These are phyloP conservation scores for Phania funesta DNA, from an alignment of 2,888 invertebrate species.

Conservation along the genomic window DNA sequence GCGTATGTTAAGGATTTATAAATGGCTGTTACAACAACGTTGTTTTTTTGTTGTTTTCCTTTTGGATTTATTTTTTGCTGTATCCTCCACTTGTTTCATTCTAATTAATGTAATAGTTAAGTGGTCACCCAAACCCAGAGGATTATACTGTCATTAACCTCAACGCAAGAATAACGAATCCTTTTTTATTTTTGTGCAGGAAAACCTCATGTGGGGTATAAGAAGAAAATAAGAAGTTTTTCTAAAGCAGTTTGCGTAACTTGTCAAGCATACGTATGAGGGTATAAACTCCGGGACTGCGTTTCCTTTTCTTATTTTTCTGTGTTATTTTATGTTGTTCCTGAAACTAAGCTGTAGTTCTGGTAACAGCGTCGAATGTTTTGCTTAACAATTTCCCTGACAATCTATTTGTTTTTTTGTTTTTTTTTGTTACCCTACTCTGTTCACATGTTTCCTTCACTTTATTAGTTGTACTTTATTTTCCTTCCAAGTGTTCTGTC, in stretches of 20 bases:
- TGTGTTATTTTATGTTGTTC: not conserved
- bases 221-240: constrained; percentile 5
- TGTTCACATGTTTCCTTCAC: not conserved
- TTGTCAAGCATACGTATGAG: constrained; percentile 46
- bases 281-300: not conserved
- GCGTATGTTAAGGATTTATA: constrained; percentile 35
- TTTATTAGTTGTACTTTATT: constrained; percentile 29
- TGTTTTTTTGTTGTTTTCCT: not conserved
- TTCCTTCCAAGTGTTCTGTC: too few relatives aligned
- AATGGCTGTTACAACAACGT: constrained; percentile 41
- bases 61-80: too few relatives aligned
- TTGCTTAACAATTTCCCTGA: too few relatives aligned
- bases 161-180: constrained; percentile 41
- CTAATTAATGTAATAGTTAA: constrained; percentile 60
- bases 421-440: not conserved
- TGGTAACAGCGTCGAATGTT: not conserved
- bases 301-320: not conserved
- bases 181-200: not conserved
- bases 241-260: constrained; percentile 56
- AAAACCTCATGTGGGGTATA: not conserved
- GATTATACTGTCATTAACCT: constrained; percentile 66
- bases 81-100: constrained; percentile 41
- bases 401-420: not conserved
- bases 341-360: too few relatives aligned
- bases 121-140: constrained; percentile 61